phyloP scores from a whole-genome alignment of 2,888 invertebrate genomes.

The Coecobrya sp. region DNA sequence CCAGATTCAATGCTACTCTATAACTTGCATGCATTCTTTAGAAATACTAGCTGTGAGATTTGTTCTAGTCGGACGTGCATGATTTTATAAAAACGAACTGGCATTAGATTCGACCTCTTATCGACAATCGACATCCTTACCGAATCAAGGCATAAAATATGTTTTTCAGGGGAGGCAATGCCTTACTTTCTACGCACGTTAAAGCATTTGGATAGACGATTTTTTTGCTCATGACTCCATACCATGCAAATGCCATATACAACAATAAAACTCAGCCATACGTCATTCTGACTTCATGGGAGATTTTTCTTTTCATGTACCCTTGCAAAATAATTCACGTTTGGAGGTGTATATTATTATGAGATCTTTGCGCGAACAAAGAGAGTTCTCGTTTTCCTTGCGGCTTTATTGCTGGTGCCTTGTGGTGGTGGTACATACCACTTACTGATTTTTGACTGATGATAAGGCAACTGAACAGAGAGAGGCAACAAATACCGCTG shows the following conservation, averaged over 20 bases:
- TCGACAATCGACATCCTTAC: background rate
- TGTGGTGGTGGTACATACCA: conserved; percentile 51
- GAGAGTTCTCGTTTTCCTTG: background rate
- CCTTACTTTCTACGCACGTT: background rate
- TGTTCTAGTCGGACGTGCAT: background rate
- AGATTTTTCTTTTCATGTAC: conserved; percentile 40
- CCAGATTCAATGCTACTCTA: too few species aligned
- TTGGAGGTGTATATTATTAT: conserved; percentile 30
- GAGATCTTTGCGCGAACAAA: conserved; percentile 31
- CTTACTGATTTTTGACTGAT: conserved; percentile 71
- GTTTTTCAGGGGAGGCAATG: background rate
- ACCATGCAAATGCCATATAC: conserved; percentile 53
- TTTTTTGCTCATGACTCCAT: conserved; percentile 50
- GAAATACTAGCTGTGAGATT: background rate
- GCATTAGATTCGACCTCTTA: conserved; percentile 15
- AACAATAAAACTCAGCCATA: conserved; percentile 56
- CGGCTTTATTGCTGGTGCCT: conserved; percentile 34
- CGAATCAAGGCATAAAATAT: conserved; percentile 1
- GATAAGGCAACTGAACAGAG: conserved; percentile 27
- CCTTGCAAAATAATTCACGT: background rate
- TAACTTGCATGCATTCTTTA: background rate
- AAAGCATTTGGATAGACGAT: conserved; percentile 3
- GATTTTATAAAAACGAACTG: background rate
- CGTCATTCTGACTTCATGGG: conserved; percentile 42
- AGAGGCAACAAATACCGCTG: conserved; percentile 13